Evolutionary conservation across 2,888 invertebrate genomes (phyloP), one percentile per base, ranked within the genome.

Genomic region (Actias luna): DNA sequence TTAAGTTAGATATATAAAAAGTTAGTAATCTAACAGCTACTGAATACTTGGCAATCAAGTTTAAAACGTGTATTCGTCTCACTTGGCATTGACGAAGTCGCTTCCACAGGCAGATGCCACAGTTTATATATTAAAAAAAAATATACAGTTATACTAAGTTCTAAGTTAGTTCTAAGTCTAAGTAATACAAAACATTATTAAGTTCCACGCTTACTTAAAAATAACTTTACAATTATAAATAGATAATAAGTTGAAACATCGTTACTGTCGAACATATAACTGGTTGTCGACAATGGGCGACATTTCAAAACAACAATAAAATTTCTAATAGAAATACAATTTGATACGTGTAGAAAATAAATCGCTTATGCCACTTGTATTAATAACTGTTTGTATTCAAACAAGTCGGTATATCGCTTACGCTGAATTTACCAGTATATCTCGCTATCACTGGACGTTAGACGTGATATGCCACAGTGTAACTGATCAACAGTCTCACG

Each of bases 321-420:
- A 55, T 55, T 55, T 55, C 29, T 29, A 55, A 55, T 55, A 29
- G 55, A n/a, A 50, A 25, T 55, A 29, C 29, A 55, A 55, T 55
- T 29, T 29, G 29, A 29, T 29, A 55, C n/a, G 52, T 55, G 27
- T 55, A 29, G 55, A 29, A n/a, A 29, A 55, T 29, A 55, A 55
- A 55, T 55, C n/a, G 55, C 55, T 29, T 29, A 16, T 55, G 55
- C 55, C 55, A 55, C 29, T 29, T 55, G 29, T 55, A 55, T 55
- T 55, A 55, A 55, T 55, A 55, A 55, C 29, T 55, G 55, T 55
- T 55, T 55, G 55, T 55, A 55, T 55, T 55, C 55, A 55, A 55
- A 55, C 55, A 27, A n/a, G 55, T 55, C 16, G 29, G 55, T 55
- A 55, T 55, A 50, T 50, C 46, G 25, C 25, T 50, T 50, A 50